Evolutionary conservation across 2,797 vertebrate genomes (phyloP).

Genomic region (Austrolebias charrua): DNA sequence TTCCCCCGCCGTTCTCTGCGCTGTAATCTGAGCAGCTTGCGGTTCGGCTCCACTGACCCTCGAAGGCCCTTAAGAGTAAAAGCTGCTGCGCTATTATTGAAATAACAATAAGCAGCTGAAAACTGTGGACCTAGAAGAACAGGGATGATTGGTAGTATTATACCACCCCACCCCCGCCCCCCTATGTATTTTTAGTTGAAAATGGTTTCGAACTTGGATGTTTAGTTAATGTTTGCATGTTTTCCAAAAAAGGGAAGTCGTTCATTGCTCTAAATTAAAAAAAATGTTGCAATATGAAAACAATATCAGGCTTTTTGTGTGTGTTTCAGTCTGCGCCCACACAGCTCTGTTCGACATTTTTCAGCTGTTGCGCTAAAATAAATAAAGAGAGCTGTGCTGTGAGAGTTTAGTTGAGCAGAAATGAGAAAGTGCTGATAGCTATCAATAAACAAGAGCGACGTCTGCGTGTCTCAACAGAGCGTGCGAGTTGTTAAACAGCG

Average conservation of each 20-base stretch:
- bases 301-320: not conserved
- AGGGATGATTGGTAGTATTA: not conserved
- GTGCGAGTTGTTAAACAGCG: slow-evolving; percentile 12
- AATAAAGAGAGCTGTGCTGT: slow-evolving; percentile 38
- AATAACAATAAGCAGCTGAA: slow-evolving; percentile 51
- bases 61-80: slow-evolving; percentile 34
- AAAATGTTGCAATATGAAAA: slow-evolving; percentile 9
- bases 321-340: slow-evolving; percentile 20
- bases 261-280: not conserved
- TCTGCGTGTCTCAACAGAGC: slow-evolving; percentile 55
- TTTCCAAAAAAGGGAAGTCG: too few species aligned
- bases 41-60: slow-evolving; percentile 38
- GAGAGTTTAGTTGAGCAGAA: slow-evolving; percentile 56
- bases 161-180: not conserved
- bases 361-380: slow-evolving; percentile 58
- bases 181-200: too few species aligned
- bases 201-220: not conserved
- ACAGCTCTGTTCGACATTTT: slow-evolving; percentile 64
- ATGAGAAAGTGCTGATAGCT: slow-evolving; percentile 74
- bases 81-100: slow-evolving; percentile 48
- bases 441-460: slow-evolving; percentile 66
- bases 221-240: too few species aligned
- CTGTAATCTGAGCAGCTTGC: slow-evolving; percentile 51
- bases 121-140: slow-evolving; percentile 16
- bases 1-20: slow-evolving; percentile 17